Evolutionary conservation across 2,797 vertebrate species (phyloP).

Genomic region (Molossus molossus): DNA sequence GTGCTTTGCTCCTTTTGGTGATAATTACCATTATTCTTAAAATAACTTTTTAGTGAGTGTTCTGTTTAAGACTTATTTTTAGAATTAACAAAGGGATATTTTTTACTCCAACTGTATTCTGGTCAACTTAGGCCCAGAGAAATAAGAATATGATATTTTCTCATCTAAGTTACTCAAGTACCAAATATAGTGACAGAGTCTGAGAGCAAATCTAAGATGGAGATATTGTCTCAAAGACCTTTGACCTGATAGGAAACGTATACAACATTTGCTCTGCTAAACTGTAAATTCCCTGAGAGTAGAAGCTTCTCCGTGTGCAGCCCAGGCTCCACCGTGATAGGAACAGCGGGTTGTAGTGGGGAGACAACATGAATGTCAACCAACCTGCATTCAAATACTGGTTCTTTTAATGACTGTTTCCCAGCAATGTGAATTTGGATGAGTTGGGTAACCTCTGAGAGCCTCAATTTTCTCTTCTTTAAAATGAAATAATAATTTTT

Average conservation of each 20-base stretch:
- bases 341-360: not conserved
- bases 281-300: not conserved
- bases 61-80: conserved; percentile 41
- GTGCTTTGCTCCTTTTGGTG: not conserved
- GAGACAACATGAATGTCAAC: not conserved
- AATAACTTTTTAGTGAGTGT: not conserved
- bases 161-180: conserved; percentile 11
- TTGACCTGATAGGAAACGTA: not conserved
- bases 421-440: not conserved
- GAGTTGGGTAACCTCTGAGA: not conserved
- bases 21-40: conserved; percentile 38
- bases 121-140: not conserved
- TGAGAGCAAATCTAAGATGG: not conserved
- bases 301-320: not conserved
- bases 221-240: not conserved
- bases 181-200: not conserved
- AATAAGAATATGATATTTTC: conserved; percentile 48
- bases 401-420: conserved; percentile 18
- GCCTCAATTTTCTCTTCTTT: not conserved
- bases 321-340: not conserved
- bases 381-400: conserved; percentile 24
- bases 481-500: not conserved
- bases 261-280: not conserved
- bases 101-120: conserved; percentile 44
- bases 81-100: conserved; percentile 29